Evolutionary conservation across 2,888 invertebrate species (phyloP).

Genomic region (Boloria selene): DNA sequence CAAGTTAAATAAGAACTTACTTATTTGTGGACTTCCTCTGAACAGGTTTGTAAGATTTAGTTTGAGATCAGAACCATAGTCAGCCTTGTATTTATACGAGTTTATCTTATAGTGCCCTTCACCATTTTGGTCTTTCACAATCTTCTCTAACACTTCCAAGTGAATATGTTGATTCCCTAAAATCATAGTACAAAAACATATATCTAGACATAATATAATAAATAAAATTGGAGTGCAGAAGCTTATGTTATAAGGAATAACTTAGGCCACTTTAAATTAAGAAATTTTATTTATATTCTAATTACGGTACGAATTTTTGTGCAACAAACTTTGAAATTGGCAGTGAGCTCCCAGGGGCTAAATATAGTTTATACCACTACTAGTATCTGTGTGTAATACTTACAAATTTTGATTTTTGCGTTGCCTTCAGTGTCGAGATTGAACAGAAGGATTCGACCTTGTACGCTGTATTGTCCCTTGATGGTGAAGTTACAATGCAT

Average conservation of each 20-base stretch:
- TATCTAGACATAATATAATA: too few relatives aligned
- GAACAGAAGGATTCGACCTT: constrained; percentile 70
- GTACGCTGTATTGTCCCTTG: constrained; percentile 67
- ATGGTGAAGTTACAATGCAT: constrained; percentile 77
- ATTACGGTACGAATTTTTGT: too few relatives aligned
- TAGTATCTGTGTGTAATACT: constrained; percentile 39
- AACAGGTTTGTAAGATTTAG: constrained; percentile 74
- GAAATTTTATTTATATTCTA: too few relatives aligned
- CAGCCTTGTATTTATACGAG: constrained; percentile 77
- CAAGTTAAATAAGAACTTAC: constrained; percentile 53
- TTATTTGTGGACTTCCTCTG: constrained; percentile 71
- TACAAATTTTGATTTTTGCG: constrained; percentile 74
- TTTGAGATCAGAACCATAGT: constrained; percentile 73
- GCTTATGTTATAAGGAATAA: too few relatives aligned
- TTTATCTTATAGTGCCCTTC: constrained; percentile 77
- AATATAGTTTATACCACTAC: too few relatives aligned
- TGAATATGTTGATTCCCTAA: constrained; percentile 72
- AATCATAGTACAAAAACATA: constrained; percentile 10
- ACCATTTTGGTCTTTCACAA: constrained; percentile 61
- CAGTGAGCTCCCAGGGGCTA: too few relatives aligned
- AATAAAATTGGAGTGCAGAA: too few relatives aligned
- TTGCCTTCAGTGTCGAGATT: constrained; percentile 72
- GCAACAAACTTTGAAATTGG: too few relatives aligned
- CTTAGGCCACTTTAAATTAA: too few relatives aligned
- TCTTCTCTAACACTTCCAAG: constrained; percentile 68